Conservation (phyloP, 1,140 invertebrate genomes). For the Holcopasites calliopsidis region DNA sequence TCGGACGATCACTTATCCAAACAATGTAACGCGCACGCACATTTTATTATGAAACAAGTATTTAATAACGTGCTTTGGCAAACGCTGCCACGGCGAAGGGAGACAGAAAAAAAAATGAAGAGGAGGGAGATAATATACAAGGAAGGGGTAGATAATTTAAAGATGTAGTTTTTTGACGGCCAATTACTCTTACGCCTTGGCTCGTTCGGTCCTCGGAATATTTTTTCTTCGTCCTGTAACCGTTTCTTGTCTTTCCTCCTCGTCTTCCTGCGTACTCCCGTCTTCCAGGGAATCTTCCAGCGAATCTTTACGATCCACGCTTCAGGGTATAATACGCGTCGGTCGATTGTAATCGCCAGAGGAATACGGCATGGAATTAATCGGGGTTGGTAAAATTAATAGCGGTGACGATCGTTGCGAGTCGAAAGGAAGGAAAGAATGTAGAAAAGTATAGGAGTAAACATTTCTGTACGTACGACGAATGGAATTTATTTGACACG, state of each 20-base stretch:
- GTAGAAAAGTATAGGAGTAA: not conserved
- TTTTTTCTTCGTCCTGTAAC: slow-evolving; percentile 13
- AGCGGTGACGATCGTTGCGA: not conserved
- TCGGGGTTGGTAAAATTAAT: slow-evolving; percentile 63
- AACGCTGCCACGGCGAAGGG: not conserved
- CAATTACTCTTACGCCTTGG: slow-evolving; percentile 30
- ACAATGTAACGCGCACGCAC: not conserved
- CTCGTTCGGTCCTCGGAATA: not conserved
- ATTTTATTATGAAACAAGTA: not conserved
- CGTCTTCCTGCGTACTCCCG: not conserved
- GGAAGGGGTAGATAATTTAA: slow-evolving; percentile 14
- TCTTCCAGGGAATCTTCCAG: not conserved
- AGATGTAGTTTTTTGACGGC: slow-evolving; percentile 36
- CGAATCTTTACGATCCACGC: slow-evolving; percentile 39
- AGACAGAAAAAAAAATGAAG: not conserved
- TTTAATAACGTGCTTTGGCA: not conserved
- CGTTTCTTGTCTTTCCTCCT: not conserved
- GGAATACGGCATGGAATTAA: slow-evolving; percentile 51
- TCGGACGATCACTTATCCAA: not conserved
- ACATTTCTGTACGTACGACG: slow-evolving; percentile 34
- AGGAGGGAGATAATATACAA: not conserved
- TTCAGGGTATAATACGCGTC: slow-evolving; percentile 1
- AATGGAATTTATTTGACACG: slow-evolving; percentile 71
- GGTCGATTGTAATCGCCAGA: slow-evolving; percentile 52
- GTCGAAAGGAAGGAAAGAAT: not conserved